Evolutionary conservation across 2,797 vertebrate genomes (phyloP), one percentile per base, ranked within the genome.

Genomic region (Rhincodon typus): DNA sequence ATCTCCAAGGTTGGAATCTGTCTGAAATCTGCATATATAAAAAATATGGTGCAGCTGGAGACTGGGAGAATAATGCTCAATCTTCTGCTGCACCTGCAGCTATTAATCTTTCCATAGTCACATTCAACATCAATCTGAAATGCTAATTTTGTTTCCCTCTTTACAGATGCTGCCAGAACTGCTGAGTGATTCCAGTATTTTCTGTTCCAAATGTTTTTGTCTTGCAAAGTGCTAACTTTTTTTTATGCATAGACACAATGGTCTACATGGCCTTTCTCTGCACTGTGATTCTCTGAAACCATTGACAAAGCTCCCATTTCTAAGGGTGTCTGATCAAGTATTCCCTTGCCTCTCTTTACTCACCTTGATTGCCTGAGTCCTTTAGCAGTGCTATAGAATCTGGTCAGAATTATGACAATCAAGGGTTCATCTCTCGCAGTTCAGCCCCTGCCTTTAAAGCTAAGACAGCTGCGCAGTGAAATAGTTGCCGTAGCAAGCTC

Each of bases 1-100:
- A 84, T 84, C 42, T 84, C 19, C 82, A 84, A 84, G 42, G 17
- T 84, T 84, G 82, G 42, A 7, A 84, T 46, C 42, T 46, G 82
- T 84, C 19, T 84, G 21, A 84, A 84, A 84, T 84, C 82, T 84
- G 82, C 82, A 84, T 84, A 46, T 84, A 84, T 84, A 84, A 84
- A 84, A 84, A 46, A 46, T 38, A 84, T 46, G 82, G 0, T 46
- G 42, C 42, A 25, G 82, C 82, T 84, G 42, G 21, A 84, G 38
- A 8, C 19, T 46, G 82, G 82, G 42, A 84, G 82, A 84, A 84
- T 84, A 46, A 42, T 46, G 82, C 15, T 84, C 23, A 84, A 84
- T 84, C 82, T 46, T 21, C 38, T 84, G 38, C 23, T 84, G 38
- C 42, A 84, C 82, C n/a, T 25, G 19, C 42, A 46, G 38, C 25